Percentiles rank a stretch among this genome's conserved stretches.
Evolutionary conservation across 1,140 invertebrate genomes (phyloP).

Genomic region (Ostrea denselamellosa): DNA sequence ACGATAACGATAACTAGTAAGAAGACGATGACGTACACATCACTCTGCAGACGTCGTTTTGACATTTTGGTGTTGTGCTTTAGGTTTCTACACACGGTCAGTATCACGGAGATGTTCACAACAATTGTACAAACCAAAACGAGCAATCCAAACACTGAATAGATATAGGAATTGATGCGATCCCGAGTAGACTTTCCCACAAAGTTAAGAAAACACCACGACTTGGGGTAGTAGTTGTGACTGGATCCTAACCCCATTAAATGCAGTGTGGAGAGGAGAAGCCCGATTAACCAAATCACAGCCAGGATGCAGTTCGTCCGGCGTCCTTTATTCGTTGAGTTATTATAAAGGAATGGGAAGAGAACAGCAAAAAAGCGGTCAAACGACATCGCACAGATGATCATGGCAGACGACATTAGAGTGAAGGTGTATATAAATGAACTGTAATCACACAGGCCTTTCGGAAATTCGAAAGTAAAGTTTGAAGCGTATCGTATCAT

Average conservation of each 20-base stretch:
- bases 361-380: slow-evolving; percentile 77
- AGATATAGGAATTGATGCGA: slow-evolving; percentile 68
- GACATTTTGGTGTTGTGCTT: not conserved
- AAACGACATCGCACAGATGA: slow-evolving; percentile 78
- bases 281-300: slow-evolving; percentile 68
- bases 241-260: slow-evolving; percentile 74
- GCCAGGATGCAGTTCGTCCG: slow-evolving; percentile 63
- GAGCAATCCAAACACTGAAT: slow-evolving; percentile 68
- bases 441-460: slow-evolving; percentile 72
- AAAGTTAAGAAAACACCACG: slow-evolving; percentile 79
- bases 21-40: slow-evolving; percentile 50
- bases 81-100: slow-evolving; percentile 19
- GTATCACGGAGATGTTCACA: not conserved
- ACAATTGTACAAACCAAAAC: slow-evolving; percentile 1
- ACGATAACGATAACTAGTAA: slow-evolving; percentile 50
- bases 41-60: not conserved
- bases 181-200: slow-evolving; percentile 51
- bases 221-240: slow-evolving; percentile 73
- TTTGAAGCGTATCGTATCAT: slow-evolving; percentile 66
- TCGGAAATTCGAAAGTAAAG: slow-evolving; percentile 65
- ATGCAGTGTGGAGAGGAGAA: slow-evolving; percentile 72
- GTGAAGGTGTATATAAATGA: slow-evolving; percentile 77
- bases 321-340: slow-evolving; percentile 64
- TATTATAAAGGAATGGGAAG: slow-evolving; percentile 75
- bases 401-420: slow-evolving; percentile 75